phyloP scores from a whole-genome alignment of 1,140 invertebrate species.

The Pseudobourletiella spinata region DNA sequence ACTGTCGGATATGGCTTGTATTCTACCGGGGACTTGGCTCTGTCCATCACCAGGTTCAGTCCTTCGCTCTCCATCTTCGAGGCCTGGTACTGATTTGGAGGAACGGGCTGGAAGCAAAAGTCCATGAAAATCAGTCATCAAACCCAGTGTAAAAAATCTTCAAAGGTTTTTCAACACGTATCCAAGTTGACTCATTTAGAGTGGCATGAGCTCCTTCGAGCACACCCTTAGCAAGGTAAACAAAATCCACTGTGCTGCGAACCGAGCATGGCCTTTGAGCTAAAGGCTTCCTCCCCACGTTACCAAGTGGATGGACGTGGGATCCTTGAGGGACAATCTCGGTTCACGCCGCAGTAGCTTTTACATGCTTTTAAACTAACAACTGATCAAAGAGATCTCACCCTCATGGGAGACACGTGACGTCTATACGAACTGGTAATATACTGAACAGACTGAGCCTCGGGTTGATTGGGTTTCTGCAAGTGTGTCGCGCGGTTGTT shows the following conservation, averaged over 20 bases:
- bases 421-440: conserved; percentile 11
- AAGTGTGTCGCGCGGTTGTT: conserved; percentile 11
- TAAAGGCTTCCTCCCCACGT: too few species aligned
- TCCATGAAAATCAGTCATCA: background rate
- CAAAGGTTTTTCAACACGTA: too few species aligned
- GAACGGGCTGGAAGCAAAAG: background rate
- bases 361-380: too few species aligned
- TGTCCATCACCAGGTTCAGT: conserved; percentile 30
- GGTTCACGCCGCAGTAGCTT: too few species aligned
- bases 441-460: conserved; percentile 1
- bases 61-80: conserved; percentile 22
- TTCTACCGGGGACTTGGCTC: conserved; percentile 23
- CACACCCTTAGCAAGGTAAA: too few species aligned
- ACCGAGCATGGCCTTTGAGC: too few species aligned
- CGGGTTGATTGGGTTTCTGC: background rate
- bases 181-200: too few species aligned
- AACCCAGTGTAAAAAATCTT: background rate
- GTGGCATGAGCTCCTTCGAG: too few species aligned
- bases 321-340: too few species aligned
- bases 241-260: too few species aligned
- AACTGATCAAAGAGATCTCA: too few species aligned
- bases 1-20: background rate
- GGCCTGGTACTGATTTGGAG: background rate
- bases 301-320: too few species aligned
- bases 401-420: conserved; percentile 22